A percentile compares a stretch with the other conserved stretches of the same genome.
phyloP scores from a whole-genome alignment of 2,888 invertebrate genomes.

The Allolobophora icterica region DNA sequence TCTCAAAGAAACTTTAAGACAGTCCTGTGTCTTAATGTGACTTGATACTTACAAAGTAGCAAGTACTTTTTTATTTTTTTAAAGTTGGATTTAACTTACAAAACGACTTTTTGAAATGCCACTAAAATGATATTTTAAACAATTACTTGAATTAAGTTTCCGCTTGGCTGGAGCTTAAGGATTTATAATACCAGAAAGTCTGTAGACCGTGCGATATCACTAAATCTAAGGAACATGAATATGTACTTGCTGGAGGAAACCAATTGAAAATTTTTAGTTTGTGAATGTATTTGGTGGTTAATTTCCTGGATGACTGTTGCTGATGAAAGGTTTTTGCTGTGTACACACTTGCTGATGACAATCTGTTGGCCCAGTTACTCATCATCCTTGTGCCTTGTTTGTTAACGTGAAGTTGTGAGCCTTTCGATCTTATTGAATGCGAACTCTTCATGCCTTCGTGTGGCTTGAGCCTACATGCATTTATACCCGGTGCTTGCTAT shows the following conservation, averaged over 20 bases:
- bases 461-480: neutral
- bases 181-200: neutral
- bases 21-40: neutral
- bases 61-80: neutral
- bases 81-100: neutral
- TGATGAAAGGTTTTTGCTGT: neutral
- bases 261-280: neutral
- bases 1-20: neutral
- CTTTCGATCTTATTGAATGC: neutral
- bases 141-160: neutral
- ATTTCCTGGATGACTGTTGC: neutral
- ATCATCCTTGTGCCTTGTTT: conserved; percentile 11
- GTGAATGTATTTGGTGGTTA: conserved; percentile 7
- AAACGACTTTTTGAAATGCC: neutral
- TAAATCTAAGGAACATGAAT: neutral
- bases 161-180: neutral
- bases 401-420: neutral
- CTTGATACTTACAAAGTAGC: neutral
- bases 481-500: neutral
- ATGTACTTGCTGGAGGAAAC: neutral
- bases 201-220: neutral
- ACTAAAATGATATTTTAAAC: neutral
- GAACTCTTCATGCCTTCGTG: neutral
- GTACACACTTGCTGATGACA: neutral
- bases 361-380: conserved; percentile 17